Conservation (phyloP, 1,140 invertebrate genomes). For the Pseudomyrmex cubaensis region DNA sequence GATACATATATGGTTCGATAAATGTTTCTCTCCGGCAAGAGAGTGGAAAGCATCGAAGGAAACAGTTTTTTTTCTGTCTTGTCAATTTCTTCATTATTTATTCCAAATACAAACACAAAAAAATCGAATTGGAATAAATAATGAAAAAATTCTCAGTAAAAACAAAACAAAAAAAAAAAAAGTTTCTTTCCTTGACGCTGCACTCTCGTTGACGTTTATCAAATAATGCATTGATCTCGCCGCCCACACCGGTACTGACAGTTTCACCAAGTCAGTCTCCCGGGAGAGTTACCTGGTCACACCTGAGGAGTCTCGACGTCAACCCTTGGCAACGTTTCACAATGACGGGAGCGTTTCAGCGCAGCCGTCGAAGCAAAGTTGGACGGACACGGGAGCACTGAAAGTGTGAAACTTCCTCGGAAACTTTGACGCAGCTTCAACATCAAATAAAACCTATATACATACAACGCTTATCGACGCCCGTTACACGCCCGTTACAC, state of each 20-base stretch:
- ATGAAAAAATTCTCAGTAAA: constrained; percentile 20
- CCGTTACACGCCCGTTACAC: constrained; percentile 58
- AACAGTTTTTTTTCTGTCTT: too few relatives aligned
- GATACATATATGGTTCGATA: too few relatives aligned
- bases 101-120: neutral
- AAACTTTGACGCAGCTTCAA: constrained; percentile 63
- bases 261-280: constrained; percentile 48
- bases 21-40: too few relatives aligned
- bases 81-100: too few relatives aligned
- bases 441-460: constrained; percentile 34
- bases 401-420: constrained; percentile 58
- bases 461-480: constrained; percentile 49
- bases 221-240: constrained; percentile 65
- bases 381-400: constrained; percentile 36
- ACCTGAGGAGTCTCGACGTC: constrained; percentile 58
- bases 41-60: too few relatives aligned
- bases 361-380: constrained; percentile 58
- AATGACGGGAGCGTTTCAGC: constrained; percentile 63
- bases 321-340: constrained; percentile 51
- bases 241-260: constrained; percentile 37
- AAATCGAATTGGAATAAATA: constrained; percentile 15
- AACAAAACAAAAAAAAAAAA: neutral
- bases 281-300: constrained; percentile 57
- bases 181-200: neutral
- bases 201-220: constrained; percentile 32